These are phyloP conservation scores for Odontocerum albicorne DNA, from an alignment of 2,888 invertebrate genomes.

Conservation along the genomic window DNA sequence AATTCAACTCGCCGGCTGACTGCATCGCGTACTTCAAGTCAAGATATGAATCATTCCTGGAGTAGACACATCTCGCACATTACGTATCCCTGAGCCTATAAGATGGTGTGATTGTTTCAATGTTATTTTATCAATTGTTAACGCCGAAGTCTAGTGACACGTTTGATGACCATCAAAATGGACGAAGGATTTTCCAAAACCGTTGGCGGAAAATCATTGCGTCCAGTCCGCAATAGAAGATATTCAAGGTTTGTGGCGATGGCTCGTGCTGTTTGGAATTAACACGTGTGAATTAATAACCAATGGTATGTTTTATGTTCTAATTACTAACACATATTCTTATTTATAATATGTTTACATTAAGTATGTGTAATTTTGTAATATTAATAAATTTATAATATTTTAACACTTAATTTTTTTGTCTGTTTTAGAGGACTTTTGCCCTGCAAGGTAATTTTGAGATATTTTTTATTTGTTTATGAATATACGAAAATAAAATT, in stretches of 20 bases:
- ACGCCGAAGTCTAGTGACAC: background rate
- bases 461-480: too few relatives aligned
- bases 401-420: too few relatives aligned
- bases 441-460: too few relatives aligned
- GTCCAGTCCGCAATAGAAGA: slow-evolving; percentile 71
- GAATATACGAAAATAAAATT: too few relatives aligned
- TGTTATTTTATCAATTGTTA: background rate
- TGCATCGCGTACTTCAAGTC: slow-evolving; percentile 2
- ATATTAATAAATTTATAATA: too few relatives aligned
- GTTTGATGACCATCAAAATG: slow-evolving; percentile 39
- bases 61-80: background rate
- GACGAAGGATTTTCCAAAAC: slow-evolving; percentile 48
- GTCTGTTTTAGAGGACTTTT: too few relatives aligned
- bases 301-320: background rate
- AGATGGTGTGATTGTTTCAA: background rate
- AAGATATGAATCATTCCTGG: slow-evolving; percentile 7
- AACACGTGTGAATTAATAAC: slow-evolving; percentile 8
- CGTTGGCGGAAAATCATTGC: slow-evolving; percentile 56
- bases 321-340: background rate
- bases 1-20: slow-evolving; percentile 7
- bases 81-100: background rate
- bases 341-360: background rate
- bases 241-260: slow-evolving; percentile 64
- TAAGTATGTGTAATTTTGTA: too few relatives aligned
- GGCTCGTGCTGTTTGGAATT: slow-evolving; percentile 15